Conservation (phyloP, 1,140 invertebrate genomes). For the Nymphalis io region DNA sequence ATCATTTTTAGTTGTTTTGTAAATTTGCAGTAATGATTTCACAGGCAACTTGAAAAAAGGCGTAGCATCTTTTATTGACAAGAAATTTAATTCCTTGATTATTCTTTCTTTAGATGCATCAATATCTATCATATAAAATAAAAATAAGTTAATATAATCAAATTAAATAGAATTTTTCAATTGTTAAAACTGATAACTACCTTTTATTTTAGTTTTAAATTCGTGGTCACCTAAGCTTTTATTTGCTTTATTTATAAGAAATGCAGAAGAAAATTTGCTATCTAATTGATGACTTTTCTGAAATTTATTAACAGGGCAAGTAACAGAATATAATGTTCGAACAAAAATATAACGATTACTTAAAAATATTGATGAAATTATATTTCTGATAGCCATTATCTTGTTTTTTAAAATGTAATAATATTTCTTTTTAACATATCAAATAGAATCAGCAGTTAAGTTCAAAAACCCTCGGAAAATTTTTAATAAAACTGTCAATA, state of each 20-base stretch:
- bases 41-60: slow-evolving; percentile 67
- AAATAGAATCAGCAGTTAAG: not conserved
- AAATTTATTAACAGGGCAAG: not conserved
- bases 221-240: not conserved
- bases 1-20: slow-evolving; percentile 61
- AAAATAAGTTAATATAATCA: not conserved
- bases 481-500: no score
- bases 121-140: slow-evolving; percentile 12
- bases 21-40: slow-evolving; percentile 60
- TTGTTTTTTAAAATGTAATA: not conserved
- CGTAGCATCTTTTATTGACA: slow-evolving; percentile 57
- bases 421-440: not conserved
- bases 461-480: no score
- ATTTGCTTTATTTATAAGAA: not conserved
- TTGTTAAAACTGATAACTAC: not conserved
- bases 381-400: slow-evolving; percentile 1
- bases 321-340: not conserved
- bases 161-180: not conserved
- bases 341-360: not conserved
- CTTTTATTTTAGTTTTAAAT: not conserved
- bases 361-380: slow-evolving; percentile 9
- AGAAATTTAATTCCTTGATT: slow-evolving; percentile 60
- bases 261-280: not conserved
- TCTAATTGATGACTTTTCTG: not conserved
- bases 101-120: slow-evolving; percentile 27